Evolutionary conservation across 2,888 invertebrate genomes (phyloP).

Genomic region (Halocaridina rubra): DNA sequence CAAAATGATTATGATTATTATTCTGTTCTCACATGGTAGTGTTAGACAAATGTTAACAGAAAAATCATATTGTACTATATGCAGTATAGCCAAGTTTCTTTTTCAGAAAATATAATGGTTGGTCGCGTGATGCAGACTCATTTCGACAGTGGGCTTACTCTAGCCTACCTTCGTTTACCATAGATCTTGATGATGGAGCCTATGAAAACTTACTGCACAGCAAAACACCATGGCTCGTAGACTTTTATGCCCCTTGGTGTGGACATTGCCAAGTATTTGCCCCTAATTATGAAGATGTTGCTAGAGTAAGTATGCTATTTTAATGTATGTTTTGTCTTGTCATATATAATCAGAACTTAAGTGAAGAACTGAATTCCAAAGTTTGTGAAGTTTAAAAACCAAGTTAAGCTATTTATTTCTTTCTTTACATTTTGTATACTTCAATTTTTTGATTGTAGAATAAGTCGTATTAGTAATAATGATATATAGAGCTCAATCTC

Average conservation of each 20-base stretch:
- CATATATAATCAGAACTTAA: no score
- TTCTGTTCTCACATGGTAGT: not conserved
- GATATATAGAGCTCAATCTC: not conserved
- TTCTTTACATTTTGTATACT: not conserved
- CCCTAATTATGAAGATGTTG: constrained; percentile 76
- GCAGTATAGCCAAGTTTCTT: not conserved
- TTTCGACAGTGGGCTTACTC: constrained; percentile 76
- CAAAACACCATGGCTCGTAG: constrained; percentile 71
- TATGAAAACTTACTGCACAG: constrained; percentile 67
- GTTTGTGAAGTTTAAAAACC: no score
- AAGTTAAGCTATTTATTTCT: no score
- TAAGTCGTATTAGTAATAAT: not conserved
- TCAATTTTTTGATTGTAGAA: not conserved
- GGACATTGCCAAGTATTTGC: constrained; percentile 70
- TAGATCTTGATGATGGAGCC: constrained; percentile 69
- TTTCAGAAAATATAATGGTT: constrained; percentile 72
- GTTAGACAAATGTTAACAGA: not conserved
- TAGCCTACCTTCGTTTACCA: constrained; percentile 75
- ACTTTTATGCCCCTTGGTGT: constrained; percentile 72
- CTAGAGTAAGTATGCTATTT: constrained; percentile 74
- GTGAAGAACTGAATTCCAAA: no score
- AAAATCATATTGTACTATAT: not conserved
- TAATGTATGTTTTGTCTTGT: no score
- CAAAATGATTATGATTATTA: not conserved
- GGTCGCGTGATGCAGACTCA: constrained; percentile 74